phyloP scores from a whole-genome alignment of 1,140 invertebrate genomes.

The Aphelinus certus region DNA sequence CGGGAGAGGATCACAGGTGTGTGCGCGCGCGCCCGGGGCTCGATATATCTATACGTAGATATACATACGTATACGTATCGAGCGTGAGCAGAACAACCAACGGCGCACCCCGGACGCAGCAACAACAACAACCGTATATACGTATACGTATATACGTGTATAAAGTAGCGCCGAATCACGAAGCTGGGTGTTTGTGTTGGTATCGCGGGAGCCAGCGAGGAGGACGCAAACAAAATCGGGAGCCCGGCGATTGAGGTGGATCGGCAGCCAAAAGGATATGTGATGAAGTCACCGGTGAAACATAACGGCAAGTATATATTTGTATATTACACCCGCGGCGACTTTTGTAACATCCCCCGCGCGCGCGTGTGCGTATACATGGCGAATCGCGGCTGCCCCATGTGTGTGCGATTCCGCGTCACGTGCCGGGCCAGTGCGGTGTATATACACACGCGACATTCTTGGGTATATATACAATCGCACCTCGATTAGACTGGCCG shows the following conservation, averaged over 20 bases:
- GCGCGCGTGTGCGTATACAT: too few species aligned
- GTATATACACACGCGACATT: too few species aligned
- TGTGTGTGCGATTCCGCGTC: too few species aligned
- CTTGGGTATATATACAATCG: too few species aligned
- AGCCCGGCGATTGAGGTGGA: slow-evolving; percentile 2
- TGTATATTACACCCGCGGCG: background rate
- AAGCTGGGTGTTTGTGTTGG: background rate
- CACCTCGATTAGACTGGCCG: too few species aligned
- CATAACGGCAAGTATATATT: slow-evolving; percentile 46
- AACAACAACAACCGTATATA: too few species aligned
- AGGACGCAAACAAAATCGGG: background rate
- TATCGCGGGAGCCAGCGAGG: too few species aligned
- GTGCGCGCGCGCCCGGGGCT: background rate
- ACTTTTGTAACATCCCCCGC: background rate
- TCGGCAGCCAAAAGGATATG: slow-evolving; percentile 39
- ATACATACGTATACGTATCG: background rate
- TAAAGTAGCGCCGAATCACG: background rate
- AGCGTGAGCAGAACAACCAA: too few species aligned
- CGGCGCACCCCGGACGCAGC: too few species aligned
- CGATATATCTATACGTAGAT: background rate
- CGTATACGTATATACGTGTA: background rate
- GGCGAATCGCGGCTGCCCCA: too few species aligned
- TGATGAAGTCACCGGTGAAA: slow-evolving; percentile 50
- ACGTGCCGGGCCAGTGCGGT: too few species aligned
- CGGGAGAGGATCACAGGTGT: too few species aligned